Conservation (phyloP, 2,113 vertebrate genomes). For the Grantiella picta region DNA sequence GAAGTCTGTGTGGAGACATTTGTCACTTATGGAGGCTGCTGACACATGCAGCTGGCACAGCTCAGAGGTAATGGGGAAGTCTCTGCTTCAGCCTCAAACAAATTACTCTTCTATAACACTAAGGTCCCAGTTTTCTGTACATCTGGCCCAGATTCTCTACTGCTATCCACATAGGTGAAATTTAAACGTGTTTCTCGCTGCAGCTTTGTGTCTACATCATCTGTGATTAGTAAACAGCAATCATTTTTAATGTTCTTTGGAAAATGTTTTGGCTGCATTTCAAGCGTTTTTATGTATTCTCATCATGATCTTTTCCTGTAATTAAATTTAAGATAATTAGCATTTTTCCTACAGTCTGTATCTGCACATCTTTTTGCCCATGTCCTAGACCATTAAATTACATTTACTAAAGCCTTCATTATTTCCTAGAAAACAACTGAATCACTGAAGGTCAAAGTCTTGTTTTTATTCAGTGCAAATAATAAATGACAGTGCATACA, state of each 20-base stretch:
- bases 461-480: slow-evolving; percentile 42
- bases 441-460: slow-evolving; percentile 62
- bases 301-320: slow-evolving; percentile 70
- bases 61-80: background rate
- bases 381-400: slow-evolving; percentile 71
- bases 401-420: slow-evolving; percentile 25
- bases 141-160: background rate
- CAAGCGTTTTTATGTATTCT: slow-evolving; percentile 72
- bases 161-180: background rate
- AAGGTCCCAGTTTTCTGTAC: background rate
- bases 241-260: slow-evolving; percentile 68
- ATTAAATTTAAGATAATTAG: slow-evolving; percentile 79
- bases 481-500: background rate
- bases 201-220: slow-evolving; percentile 41
- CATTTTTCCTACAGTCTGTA: slow-evolving; percentile 68
- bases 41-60: background rate
- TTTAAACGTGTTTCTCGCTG: background rate
- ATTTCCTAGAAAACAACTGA: slow-evolving; percentile 21
- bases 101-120: background rate
- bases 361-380: slow-evolving; percentile 57
- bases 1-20: background rate
- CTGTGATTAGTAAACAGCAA: slow-evolving; percentile 70
- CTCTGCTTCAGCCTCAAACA: background rate
- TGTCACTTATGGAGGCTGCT: background rate
- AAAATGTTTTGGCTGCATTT: slow-evolving; percentile 72